Evolutionary conservation across 2,113 vertebrate genomes (phyloP).

Genomic region (Catharus minimus): DNA sequence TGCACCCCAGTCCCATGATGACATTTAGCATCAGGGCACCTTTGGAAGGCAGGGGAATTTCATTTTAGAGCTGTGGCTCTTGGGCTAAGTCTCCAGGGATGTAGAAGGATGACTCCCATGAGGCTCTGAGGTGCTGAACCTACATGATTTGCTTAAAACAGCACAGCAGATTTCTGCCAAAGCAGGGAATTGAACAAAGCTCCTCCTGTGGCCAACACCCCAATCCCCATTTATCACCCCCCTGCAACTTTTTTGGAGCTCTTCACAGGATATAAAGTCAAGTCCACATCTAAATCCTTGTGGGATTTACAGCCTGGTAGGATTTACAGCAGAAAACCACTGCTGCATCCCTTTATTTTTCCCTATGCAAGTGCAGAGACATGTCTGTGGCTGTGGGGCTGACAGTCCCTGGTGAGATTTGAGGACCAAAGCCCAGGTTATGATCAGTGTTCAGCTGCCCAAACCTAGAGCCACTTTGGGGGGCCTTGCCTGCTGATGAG

Average conservation of each 20-base stretch:
- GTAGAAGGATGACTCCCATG: background rate
- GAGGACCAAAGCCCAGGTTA: background rate
- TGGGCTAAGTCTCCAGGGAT: fast-evolving
- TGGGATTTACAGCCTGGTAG: background rate
- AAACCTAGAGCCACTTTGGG: background rate
- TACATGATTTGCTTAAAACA: background rate
- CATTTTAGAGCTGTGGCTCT: background rate
- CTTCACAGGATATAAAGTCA: background rate
- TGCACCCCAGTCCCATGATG: background rate
- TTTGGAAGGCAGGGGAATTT: background rate
- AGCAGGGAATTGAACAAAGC: background rate
- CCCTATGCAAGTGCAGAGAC: background rate
- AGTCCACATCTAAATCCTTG: background rate
- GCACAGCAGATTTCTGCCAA: background rate
- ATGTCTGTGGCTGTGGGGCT: background rate
- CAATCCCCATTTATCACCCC: background rate
- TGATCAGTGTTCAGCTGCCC: background rate
- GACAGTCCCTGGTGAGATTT: background rate
- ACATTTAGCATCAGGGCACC: background rate
- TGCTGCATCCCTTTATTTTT: background rate
- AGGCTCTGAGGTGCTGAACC: background rate
- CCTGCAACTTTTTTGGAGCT: background rate
- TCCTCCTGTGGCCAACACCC: background rate
- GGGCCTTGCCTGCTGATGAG: background rate
- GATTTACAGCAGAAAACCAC: background rate